Base-by-base conservation (phyloP, 2,797 vertebrate species). In the Silurus lanzhouensis region DNA sequence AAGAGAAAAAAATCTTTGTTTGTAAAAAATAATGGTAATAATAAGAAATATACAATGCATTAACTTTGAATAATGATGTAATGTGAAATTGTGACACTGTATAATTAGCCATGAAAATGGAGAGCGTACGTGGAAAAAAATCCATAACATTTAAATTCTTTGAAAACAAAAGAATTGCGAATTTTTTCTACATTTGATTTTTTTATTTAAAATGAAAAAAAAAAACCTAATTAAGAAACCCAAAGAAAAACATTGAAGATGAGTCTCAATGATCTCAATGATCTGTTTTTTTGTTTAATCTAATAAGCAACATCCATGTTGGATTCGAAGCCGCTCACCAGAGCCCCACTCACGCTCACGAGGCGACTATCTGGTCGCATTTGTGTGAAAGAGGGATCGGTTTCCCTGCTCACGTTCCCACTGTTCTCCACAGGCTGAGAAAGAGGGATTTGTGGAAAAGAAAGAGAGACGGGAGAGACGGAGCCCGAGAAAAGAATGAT, bases 401-500 rank as follows among this genome's bases (percentile, higher is more conserved):
- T 85, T 81, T 57, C 81, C 52, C 71, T 85, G 68, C 81, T 85
- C 86, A 58, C 58, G 7, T 76, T 83, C 81, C 75, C 85, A 82
- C 88, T 84, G 77, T 58, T 86, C 78, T 86, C 78, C 68, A 66
- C 75, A 85, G 79, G 63, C 63, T 10, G 61, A 88, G 74, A 88
- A 78, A 83, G 81, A 85, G 14, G 85, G 88, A 86, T 89, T 89
- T 89, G 82, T 48, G 27, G 72, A 46, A 14, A 52, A 67, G 44
- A 68, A 70, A 55, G 61, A 78, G 84, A 60, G 57, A 60, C 55
- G 88, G 90, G 90, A 90, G 92, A 89, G 88, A 89, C 82, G 78
- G 64, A 86, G 63, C 58, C 72, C 66, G 83, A 92, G 92, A 94
- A 94, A 77, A 83, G 84, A 87, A 79, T 22, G 83, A 88, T 86